phyloP scores from a whole-genome alignment of 2,888 invertebrate genomes.

The Operophtera brumata region DNA sequence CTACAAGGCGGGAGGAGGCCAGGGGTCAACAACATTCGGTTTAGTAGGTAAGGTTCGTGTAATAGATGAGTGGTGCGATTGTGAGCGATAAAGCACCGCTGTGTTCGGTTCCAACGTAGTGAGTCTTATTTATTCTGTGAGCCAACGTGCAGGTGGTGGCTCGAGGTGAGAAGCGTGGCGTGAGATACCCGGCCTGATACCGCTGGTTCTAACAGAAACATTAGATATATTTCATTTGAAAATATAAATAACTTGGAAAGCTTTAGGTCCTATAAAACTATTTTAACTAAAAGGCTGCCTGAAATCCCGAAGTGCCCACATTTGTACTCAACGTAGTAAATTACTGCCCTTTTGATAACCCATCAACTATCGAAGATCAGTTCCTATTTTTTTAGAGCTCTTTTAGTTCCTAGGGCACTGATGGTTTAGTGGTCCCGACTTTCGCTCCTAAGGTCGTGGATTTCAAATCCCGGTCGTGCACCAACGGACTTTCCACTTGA shows the following conservation, averaged over 20 bases:
- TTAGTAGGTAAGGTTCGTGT: conserved; percentile 65
- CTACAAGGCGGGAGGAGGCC: conserved; percentile 54
- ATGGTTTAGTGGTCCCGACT: no score
- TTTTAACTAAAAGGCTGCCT: no score
- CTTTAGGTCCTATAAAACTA: background rate
- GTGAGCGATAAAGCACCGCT: conserved; percentile 63
- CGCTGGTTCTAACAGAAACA: conserved; percentile 34
- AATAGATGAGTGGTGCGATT: conserved; percentile 71
- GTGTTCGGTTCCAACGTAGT: conserved; percentile 37
- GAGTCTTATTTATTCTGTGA: conserved; percentile 7
- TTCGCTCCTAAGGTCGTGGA: no score
- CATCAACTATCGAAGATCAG: no score
- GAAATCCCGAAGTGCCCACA: no score
- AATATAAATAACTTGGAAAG: background rate
- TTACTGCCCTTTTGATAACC: no score
- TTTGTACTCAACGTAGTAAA: no score
- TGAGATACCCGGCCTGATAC: conserved; percentile 70
- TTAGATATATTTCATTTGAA: conserved; percentile 1
- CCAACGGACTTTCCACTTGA: no score
- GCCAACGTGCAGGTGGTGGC: conserved; percentile 56
- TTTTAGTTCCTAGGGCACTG: no score
- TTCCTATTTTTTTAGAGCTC: no score
- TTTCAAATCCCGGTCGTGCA: no score
- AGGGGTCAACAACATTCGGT: conserved; percentile 63
- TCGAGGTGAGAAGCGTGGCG: conserved; percentile 76